Base-by-base conservation (phyloP, 2,797 vertebrate genomes). In the Nyctalus aviator region DNA sequence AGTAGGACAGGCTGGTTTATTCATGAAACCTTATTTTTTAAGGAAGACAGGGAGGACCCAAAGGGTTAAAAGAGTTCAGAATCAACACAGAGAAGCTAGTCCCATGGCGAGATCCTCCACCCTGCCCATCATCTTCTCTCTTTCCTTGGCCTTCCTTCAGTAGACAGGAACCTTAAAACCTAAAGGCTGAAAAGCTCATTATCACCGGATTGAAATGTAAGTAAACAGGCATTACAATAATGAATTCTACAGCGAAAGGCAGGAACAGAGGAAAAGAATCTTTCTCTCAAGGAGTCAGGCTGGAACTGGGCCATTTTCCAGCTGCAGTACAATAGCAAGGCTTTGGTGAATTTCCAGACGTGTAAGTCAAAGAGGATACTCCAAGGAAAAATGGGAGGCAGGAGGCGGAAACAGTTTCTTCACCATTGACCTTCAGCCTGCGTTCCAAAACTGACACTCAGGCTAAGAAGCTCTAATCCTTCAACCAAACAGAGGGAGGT, bases 391-490 rank as follows among this genome's bases (percentile, higher is more conserved):
- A 50, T 57, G 59, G 66, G 69, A 81, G 15, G 35, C 46, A 9
- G 27, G 48, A 84, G 20, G n/a, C 32, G 4, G 27, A 46, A 88
- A 55, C 71, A 32, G 32, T 77, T 75, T 66, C 84, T 82, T 91
- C 20, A 25, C 64, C 37, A 6, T 0, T 93, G 97, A 97, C 94
- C 96, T 91, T 96, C 94, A 95, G 88, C 27, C 72, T 95, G 78
- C 73, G 96, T 97, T 97, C 88, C 92, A 94, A 95, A 97, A 94
- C 62, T 96, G 81, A 88, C 53, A 90, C 96, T 93, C 95, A 97
- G 94, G 84, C 91, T 96, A 84, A 96, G 96, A 96, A 95, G 76
- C 71, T 96, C 96, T 97, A 98, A 97, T 97, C 96, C 91, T 73
- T 96, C 89, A 94, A 86, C 95, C 95, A 97, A 96, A 96, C 32